Evolutionary conservation across 35 echinoderm and acorn worm species (phyloP).

Genomic region (Holothuria glaberrima): DNA sequence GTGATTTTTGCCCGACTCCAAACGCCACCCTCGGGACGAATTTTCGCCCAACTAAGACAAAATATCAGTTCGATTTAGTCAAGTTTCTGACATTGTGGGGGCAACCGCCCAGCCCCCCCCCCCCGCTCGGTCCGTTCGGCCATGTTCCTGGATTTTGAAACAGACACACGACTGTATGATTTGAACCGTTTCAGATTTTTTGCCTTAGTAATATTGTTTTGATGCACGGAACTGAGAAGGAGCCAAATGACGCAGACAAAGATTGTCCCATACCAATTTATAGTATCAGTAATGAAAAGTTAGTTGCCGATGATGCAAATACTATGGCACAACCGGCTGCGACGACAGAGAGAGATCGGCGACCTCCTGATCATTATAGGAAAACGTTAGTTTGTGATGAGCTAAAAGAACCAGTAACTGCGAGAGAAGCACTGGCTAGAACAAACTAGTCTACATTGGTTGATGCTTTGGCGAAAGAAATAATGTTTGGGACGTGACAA

Average conservation of each 20-base stretch:
- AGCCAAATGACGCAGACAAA: not conserved
- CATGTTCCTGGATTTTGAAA: no score
- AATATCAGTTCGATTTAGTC: no score
- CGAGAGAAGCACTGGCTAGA: not conserved
- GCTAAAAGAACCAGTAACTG: not conserved
- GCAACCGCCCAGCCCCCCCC: no score
- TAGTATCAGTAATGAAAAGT: not conserved
- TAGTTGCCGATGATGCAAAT: not conserved
- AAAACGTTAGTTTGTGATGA: not conserved
- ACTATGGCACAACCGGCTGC: not conserved
- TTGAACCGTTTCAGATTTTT: no score
- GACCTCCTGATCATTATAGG: not conserved
- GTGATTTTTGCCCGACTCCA: no score
- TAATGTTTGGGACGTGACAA: not conserved
- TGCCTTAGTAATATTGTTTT: no score
- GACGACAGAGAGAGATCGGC: conserved; percentile 1
- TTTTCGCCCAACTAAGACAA: no score
- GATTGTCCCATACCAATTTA: not conserved
- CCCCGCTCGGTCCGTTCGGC: no score
- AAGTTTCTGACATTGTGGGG: no score
- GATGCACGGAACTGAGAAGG: conserved; percentile 16
- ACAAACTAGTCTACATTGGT: not conserved
- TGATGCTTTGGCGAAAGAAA: not conserved
- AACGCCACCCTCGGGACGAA: no score
- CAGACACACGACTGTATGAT: no score